phyloP scores from a whole-genome alignment of 2,113 vertebrate genomes.

The Strix uralensis region DNA sequence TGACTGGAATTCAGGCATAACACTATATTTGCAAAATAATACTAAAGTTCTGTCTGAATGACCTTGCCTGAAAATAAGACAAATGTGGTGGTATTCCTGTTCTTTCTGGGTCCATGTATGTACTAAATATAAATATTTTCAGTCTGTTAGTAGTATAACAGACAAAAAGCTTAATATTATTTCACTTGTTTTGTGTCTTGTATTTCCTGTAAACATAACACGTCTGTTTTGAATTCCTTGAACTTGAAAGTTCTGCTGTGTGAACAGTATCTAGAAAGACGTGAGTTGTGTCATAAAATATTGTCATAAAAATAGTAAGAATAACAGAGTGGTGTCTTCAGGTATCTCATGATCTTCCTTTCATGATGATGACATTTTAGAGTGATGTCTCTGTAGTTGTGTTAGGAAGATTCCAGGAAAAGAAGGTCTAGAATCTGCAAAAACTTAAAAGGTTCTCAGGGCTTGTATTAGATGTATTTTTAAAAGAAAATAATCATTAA shows the following conservation, averaged over 20 bases:
- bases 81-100: background rate
- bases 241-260: background rate
- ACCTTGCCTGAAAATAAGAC: background rate
- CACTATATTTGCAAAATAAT: background rate
- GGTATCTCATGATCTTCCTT: background rate
- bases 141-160: background rate
- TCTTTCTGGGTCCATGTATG: background rate
- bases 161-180: background rate
- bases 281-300: background rate
- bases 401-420: background rate
- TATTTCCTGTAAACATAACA: background rate
- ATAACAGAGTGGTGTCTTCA: background rate
- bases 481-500: background rate
- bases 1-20: background rate
- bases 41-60: background rate
- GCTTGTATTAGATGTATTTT: background rate
- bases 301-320: background rate
- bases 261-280: background rate
- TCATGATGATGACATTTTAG: background rate
- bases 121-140: background rate
- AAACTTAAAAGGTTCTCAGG: background rate
- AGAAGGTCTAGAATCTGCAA: background rate
- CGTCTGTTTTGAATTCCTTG: conserved; percentile 22
- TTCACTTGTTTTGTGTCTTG: background rate
- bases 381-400: background rate